Evolutionary conservation across 2,113 vertebrate species (phyloP), one percentile per base, ranked within the genome.

Genomic region (Nematolebias whitei): DNA sequence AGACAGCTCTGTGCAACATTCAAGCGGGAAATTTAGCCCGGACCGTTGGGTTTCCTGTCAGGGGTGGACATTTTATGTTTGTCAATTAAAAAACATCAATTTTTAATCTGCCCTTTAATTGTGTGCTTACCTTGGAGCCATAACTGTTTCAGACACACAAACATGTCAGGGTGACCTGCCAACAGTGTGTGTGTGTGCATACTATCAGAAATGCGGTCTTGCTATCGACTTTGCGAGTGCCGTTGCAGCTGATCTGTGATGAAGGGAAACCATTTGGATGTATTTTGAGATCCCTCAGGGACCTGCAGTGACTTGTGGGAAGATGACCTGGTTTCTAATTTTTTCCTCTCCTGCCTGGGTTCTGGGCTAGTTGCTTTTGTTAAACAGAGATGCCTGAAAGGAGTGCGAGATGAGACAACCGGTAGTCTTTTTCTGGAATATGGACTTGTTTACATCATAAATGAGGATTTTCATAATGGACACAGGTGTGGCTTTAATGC

Each of bases 261-360:
- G 70, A 83, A 83, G 88, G 84, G 82, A 87, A 80, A 65, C 87
- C 80, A 49, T 77, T 80, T 73, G 82, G 79, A 84, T 77, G 71
- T 85, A 75, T 87, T 81, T 80, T 81, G 20, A 85, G 77, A 76
- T 89, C 86, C 85, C 90, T 70, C 60, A 61, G 80, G 87, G 87
- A 78, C 82, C 79, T 84, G 86, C 86, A 83, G 76, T 71, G 86
- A 89, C 88, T 85, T 86, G 82, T 87, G 88, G 80, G 86, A 85
- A 87, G 88, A 87, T 91, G 90, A 91, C 90, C 90, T 91, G 85
- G 81, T 89, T 91, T 91, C 85, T 78, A 79, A 90, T 87, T 87
- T 78, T 86, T 80, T 87, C 76, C 58, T 84, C 80, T 78, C 60
- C 79, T 83, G 82, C 71, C 79, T 74, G 66, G 41, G 79, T 79